Evolutionary conservation across 2,888 invertebrate species (phyloP).

Genomic region (Amaurobius ferox): DNA sequence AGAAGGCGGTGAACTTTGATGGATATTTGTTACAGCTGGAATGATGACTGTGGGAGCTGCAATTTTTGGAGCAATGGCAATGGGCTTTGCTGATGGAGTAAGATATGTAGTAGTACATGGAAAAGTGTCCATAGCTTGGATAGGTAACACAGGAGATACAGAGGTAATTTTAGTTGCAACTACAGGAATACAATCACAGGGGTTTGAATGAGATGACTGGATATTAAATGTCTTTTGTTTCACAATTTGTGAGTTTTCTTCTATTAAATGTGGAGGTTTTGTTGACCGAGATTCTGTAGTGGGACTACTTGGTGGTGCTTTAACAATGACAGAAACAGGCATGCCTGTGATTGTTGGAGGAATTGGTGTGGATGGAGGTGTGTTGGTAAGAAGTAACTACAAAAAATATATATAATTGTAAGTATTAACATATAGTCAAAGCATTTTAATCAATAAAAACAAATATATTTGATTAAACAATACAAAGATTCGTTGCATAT

Average conservation of each 20-base stretch:
- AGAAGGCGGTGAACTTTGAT: conserved; percentile 12
- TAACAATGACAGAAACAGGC: conserved; percentile 88
- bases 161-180: conserved; percentile 31
- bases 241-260: not conserved
- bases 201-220: not conserved
- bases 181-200: not conserved
- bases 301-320: conserved; percentile 80
- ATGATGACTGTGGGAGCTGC: conserved; percentile 50
- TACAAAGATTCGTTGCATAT: too few species aligned
- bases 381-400: conserved; percentile 77
- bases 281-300: not conserved
- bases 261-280: not conserved
- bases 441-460: too few species aligned
- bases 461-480: too few species aligned
- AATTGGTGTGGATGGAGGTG: conserved; percentile 74
- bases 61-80: conserved; percentile 70
- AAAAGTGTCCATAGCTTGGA: conserved; percentile 25
- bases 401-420: too few species aligned
- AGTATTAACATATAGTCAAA: too few species aligned
- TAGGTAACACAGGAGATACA: conserved; percentile 43
- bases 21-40: conserved; percentile 48
- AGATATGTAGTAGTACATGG: conserved; percentile 14
- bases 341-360: conserved; percentile 75
- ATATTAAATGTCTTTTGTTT: not conserved
- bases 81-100: conserved; percentile 43